Base-by-base conservation (phyloP, 2,113 vertebrate species). In the Tupaia chinensis region DNA sequence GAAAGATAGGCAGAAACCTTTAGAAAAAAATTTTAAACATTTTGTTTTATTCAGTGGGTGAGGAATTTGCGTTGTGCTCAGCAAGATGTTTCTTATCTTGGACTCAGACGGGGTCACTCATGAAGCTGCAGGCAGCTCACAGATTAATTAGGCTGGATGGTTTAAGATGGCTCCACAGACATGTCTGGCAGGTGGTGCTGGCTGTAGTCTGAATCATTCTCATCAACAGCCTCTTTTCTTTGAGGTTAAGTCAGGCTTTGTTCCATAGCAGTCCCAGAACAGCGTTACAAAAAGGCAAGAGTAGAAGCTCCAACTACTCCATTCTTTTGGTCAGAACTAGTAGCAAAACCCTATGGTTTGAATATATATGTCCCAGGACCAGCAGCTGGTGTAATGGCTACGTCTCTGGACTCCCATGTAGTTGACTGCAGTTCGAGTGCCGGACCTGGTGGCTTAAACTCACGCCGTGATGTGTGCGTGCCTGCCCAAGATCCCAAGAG, bases 141-240 rank as follows among this genome's bases (percentile, higher is more conserved):
- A 3, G 5, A 1, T 14, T 44, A 29, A 1, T 5, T 60, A 34
- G 8, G 29, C 23, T 15, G 13, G 34, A 3, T 70, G 56, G 56
- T 56, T 65, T 74, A 0, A 10, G 10, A 4, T 0, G n/a, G 13
- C 34, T 10, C 69, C 22, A 20, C 8, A 19, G 5, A 5, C 4
- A 1, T 0, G 0, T 84, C 16, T 66, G 53, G 29, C 13, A 16
- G 2, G 17, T 85, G 58, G 34, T 79, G 34, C 32, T 25, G 1
- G 44, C 68, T 61, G 23, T 14, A 34, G 44, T 1, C 53, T 9
- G 44, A 54, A 29, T 29, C 12, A 1, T 65, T 60, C 34, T 84
- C 3, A 1, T 15, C 44, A 15, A 34, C 1, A 13, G 15, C 29
- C 32, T 25, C 76, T 61, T 22, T 74, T 76, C 19, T 32, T 14